Percentiles rank a stretch among this genome's conserved stretches.
Evolutionary conservation across 1,140 invertebrate species (phyloP).

Genomic region (Eurytemora carolleeae): DNA sequence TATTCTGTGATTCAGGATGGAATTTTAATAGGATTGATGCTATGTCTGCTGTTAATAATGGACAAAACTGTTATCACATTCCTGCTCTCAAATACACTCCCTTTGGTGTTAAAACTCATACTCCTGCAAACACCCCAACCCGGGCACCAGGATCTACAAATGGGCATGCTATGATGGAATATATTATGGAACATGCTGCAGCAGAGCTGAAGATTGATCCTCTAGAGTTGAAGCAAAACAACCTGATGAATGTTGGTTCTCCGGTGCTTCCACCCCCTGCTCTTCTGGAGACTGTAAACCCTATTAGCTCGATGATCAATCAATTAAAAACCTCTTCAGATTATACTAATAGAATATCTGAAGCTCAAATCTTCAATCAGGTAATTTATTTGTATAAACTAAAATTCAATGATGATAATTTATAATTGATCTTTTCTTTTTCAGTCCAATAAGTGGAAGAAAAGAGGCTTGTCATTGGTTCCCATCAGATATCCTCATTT

Average conservation of each 20-base stretch:
- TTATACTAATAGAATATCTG: background rate
- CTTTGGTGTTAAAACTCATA: constrained; percentile 36
- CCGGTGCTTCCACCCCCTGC: background rate
- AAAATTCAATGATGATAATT: too few species aligned
- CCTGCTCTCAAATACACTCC: constrained; percentile 33
- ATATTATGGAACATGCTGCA: constrained; percentile 60
- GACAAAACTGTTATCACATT: background rate
- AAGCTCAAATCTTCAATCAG: background rate
- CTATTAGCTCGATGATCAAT: background rate
- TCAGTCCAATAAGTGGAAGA: constrained; percentile 31
- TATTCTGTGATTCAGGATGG: background rate
- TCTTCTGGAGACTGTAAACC: background rate
- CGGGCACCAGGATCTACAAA: constrained; percentile 33
- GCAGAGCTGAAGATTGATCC: constrained; percentile 42
- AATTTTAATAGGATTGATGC: background rate
- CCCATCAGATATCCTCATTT: constrained; percentile 24
- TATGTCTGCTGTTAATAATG: background rate
- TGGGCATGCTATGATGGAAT: constrained; percentile 38
- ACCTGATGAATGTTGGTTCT: constrained; percentile 22
- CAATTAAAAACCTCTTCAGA: background rate
- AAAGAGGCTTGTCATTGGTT: constrained; percentile 30
- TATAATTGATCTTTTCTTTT: too few species aligned
- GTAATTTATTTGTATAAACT: too few species aligned
- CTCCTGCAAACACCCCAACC: constrained; percentile 37
- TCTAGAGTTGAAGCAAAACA: constrained; percentile 28